Evolutionary conservation across 2,797 vertebrate species (phyloP), one percentile per base, ranked within the genome.

Genomic region (Ficedula albicollis): DNA sequence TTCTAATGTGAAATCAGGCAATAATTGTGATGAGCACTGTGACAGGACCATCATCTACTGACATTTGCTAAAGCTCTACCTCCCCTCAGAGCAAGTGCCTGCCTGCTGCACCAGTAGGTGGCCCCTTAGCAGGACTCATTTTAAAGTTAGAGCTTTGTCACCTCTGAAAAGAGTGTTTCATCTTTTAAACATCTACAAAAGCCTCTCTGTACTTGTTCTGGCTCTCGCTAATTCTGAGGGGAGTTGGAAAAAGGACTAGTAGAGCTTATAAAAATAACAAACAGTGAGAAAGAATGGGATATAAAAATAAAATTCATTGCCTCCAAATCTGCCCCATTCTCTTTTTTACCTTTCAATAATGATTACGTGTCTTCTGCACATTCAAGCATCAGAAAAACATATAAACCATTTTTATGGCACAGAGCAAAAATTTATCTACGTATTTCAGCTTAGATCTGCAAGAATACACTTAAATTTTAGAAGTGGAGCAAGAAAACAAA

Each of bases 401-500:
- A 96, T 95, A 96, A 96, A 97, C 55, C 70, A 94, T 93, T 95
- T 95, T 97, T 96, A 97, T 84, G 63, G 91, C 86, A 82, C 8
- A 54, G 38, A 90, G 66, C 30, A 89, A 92, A 78, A 96, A 96
- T 70, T 83, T 78, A 95, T 81, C 74, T 90, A 44, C 8, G 26
- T 62, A 74, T 82, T 95, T 96, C 92, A 94, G 63, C 89, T 94
- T 78, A 93, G 88, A 95, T 86, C 78, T 91, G 51, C 90, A 96
- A 94, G 68, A 95, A 97, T 60, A 49, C 41, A 58, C 77, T 89
- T 93, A 87, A 18, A 77, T 87, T 94, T 95, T 84, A 77, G 80
- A 91, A 79, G 13, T 14, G 14, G 68, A 92, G 73, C 0, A 20
- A 79, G 93, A 84, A 95, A 95, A 94, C 84, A 91, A 81, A 38